Evolutionary conservation across 2,113 vertebrate genomes (phyloP).

Genomic region (Rallus limicola): DNA sequence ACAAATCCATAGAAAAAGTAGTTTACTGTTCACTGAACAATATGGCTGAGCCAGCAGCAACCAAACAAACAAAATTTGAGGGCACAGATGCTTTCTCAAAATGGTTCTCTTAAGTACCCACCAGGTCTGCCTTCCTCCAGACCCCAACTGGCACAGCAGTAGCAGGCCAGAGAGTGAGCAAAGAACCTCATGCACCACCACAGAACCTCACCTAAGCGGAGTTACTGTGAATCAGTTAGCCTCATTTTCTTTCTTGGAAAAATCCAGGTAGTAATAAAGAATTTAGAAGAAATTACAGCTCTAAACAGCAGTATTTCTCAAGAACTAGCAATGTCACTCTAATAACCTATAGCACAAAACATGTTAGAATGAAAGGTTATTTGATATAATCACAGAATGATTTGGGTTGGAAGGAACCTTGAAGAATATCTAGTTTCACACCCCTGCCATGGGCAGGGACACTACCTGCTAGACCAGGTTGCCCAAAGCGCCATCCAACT

Average conservation of each 20-base stretch:
- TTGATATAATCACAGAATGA: no score
- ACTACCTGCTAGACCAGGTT: no score
- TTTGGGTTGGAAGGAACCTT: no score
- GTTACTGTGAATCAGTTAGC: not conserved
- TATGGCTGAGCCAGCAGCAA: not conserved
- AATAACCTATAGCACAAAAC: not conserved
- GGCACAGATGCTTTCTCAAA: not conserved
- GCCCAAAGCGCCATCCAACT: no score
- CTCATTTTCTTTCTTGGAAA: not conserved
- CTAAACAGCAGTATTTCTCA: not conserved
- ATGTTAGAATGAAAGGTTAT: not conserved
- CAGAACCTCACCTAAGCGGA: not conserved
- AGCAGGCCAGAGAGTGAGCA: rapidly evolving
- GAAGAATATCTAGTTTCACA: no score
- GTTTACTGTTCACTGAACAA: not conserved
- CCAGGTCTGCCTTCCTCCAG: not conserved
- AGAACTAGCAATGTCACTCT: not conserved
- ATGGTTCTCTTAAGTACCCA: not conserved
- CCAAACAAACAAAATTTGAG: not conserved
- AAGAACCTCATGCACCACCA: rapidly evolving
- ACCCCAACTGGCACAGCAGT: not conserved
- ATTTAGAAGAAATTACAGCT: not conserved
- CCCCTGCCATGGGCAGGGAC: no score
- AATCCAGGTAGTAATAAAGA: not conserved
- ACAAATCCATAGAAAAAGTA: not conserved